Percentiles rank a stretch among this genome's conserved stretches.
These are phyloP conservation scores for Toxostoma redivivum DNA, from an alignment of 2,113 vertebrate species.

Conservation along the genomic window DNA sequence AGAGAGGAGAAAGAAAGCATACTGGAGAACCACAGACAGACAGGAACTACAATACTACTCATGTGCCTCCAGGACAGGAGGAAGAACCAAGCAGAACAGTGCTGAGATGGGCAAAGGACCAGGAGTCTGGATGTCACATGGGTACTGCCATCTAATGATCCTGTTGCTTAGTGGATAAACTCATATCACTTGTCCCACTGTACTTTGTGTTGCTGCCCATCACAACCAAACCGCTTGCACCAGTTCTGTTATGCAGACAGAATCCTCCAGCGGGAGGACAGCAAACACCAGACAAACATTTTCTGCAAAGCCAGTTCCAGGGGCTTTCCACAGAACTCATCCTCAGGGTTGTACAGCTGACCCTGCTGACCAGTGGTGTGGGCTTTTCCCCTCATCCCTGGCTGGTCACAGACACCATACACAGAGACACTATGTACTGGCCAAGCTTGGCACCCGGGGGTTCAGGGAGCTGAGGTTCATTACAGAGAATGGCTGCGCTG, in stretches of 20 bases:
- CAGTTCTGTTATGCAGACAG: not conserved
- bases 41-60: not conserved
- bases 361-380: not conserved
- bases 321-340: not conserved
- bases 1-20: not conserved
- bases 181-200: not conserved
- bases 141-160: not conserved
- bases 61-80: not conserved
- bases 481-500: not conserved
- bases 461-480: not conserved
- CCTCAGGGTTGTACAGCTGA: not conserved
- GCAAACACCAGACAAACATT: not conserved
- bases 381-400: not conserved
- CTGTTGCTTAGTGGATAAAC: not conserved
- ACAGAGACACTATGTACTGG: not conserved
- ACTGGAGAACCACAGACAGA: not conserved
- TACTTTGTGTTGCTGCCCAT: not conserved
- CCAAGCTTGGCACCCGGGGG: rapidly evolving
- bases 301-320: not conserved
- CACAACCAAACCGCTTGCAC: not conserved
- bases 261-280: not conserved
- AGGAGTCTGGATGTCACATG: rapidly evolving
- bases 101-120: not conserved
- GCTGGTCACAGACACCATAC: not conserved
- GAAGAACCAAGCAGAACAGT: not conserved